Base-by-base conservation (phyloP, 2,113 vertebrate species). In the Sterrhoptilus dennistouni region DNA sequence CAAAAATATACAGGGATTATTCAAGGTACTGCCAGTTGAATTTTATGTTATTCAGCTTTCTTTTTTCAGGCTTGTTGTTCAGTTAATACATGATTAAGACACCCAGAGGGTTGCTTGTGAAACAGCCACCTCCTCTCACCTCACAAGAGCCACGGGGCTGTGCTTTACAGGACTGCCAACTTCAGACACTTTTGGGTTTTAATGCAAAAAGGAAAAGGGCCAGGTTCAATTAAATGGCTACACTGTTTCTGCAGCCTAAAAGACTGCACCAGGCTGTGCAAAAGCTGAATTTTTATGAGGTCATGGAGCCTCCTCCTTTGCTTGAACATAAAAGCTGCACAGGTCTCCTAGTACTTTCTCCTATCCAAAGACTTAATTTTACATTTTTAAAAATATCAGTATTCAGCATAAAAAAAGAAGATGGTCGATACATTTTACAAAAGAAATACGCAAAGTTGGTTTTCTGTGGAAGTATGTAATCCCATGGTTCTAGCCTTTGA, bases 61-160 rank as follows among this genome's bases (percentile, higher is more conserved):
- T 92, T 80, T 76, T 93, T 95, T 61, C 63, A 90, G 75, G 91
- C 54, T 85, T 27, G 38, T 28, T 65, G 84, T 77, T 95, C 91
- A 94, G 89, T 56, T 82, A 82, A 40, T 56, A 42, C 11, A 17
- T 2, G 14, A 92, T 64, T 91, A 95, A 96, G 80, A 88, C 79
- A 94, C 52, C 35, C 63, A 68, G 33, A 79, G 29, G 50, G 65
- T 69, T 70, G 63, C 38, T 28, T 94, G 76, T 66, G 78, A 49
- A 84, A 75, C 63, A 91, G 40, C 54, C 25, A 6, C 49, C 57
- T 76, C 36, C n/a, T 59, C 75, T 74, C 63, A 66, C 61, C 59
- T 95, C 72, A 53, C 16, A 38, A 72, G 61, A 80, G 70, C 36
- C 66, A 40, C 7, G 1, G 63, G 38, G 40, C 52, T 70, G 54